Evolutionary conservation across 2,113 vertebrate species (phyloP), one percentile per base, ranked within the genome.

Genomic region (Caranx melampygus): DNA sequence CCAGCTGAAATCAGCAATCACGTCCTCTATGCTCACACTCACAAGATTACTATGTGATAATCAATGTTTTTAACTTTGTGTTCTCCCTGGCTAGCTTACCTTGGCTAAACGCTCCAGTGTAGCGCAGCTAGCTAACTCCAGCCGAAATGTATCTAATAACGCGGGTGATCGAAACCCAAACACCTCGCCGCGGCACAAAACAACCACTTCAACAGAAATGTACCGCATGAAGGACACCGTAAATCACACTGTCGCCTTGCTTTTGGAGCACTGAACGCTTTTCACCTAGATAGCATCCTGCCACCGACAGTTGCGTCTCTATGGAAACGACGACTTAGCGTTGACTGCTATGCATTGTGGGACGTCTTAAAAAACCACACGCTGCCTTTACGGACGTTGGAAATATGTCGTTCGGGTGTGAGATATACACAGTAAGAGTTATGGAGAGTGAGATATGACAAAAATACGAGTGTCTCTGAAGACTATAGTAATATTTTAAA

Each of bases 251-350:
- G n/a, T 79, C 52, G 84, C 78, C 75, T 58, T 47, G 51, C 57
- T 31, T 67, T 5, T 35, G 4, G 5, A 33, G 11, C 7, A 44
- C 3, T 21, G 10, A 61, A 44, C 3, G 33, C 13, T 37, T 57
- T 66, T 80, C 16, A 79, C 69, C 47, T 42, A 71, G 3, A 3
- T 61, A 67, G 13, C 35, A 65, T 88, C 58, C 54, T 18, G 34
- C 62, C 3, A 60, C 12, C 26, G 42, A 34, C 57, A 67, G 80
- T 52, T n/a, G 58, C 40, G 90, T 94, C 90, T 91, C 93, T 87
- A 95, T 95, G 92, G 88, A 91, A 94, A 95, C 93, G 54, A n/a
- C 15, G 2, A 37, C 16, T 12, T 31, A 18, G 10, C 57, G 14
- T 58, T 6, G 40, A 5, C n/a, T 13, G 54, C 78, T 26, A 20